Conservation (phyloP, 2,797 vertebrate genomes). For the Pseudopleuronectes americanus region DNA sequence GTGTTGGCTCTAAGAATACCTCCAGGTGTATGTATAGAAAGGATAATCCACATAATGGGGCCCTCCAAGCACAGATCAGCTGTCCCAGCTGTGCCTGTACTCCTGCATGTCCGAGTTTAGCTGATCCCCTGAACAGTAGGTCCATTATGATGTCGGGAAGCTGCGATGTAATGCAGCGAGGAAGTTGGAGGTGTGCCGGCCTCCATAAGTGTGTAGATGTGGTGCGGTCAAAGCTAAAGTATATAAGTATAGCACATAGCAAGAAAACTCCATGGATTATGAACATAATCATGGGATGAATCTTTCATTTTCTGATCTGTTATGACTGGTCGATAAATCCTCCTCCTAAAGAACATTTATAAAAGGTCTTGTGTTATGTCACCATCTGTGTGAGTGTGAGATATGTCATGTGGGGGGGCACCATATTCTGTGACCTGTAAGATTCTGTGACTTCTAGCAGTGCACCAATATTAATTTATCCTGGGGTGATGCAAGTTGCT, state of each 20-base stretch:
- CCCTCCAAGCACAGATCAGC: slow-evolving; percentile 46
- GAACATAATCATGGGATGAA: slow-evolving; percentile 26
- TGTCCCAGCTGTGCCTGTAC: slow-evolving; percentile 55
- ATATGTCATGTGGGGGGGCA: no score
- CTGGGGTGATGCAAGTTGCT: no score
- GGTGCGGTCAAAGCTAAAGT: slow-evolving; percentile 17
- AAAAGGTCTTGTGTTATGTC: slow-evolving; percentile 24
- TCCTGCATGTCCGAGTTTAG: slow-evolving; percentile 39
- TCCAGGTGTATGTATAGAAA: slow-evolving; percentile 68
- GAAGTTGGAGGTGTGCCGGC: slow-evolving; percentile 42
- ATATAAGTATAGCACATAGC: slow-evolving; percentile 45
- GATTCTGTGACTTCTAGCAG: no score
- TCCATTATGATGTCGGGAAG: slow-evolving; percentile 60
- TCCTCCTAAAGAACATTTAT: slow-evolving; percentile 20
- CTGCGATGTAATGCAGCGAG: slow-evolving; percentile 39
- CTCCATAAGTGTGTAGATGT: slow-evolving; percentile 2
- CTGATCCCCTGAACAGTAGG: slow-evolving; percentile 61
- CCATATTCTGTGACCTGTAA: no score
- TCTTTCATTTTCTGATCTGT: slow-evolving; percentile 35
- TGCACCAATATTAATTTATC: no score
- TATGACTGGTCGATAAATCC: slow-evolving; percentile 38
- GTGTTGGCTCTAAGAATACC: slow-evolving; percentile 41
- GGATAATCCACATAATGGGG: slow-evolving; percentile 59
- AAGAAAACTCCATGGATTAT: slow-evolving; percentile 60
- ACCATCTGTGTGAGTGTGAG: slow-evolving; percentile 9